Conservation (phyloP, 2,888 invertebrate genomes). For the Thelaira solivaga region DNA sequence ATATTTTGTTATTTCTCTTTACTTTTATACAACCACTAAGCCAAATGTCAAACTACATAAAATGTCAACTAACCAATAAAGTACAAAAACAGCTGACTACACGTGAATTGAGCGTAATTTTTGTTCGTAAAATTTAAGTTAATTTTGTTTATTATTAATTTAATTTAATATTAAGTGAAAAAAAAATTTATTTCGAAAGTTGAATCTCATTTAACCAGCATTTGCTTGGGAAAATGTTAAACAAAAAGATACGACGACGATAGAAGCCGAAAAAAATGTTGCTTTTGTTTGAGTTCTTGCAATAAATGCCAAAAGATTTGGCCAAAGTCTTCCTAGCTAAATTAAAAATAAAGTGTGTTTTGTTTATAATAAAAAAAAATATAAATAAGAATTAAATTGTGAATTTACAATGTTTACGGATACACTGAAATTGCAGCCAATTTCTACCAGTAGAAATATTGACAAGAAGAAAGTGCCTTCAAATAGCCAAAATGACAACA, state of each 20-base stretch:
- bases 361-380: no score
- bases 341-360: no score
- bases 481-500: conserved; percentile 23
- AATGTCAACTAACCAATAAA: conserved; percentile 44
- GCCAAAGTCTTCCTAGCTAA: no score
- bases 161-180: background rate
- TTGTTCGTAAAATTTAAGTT: conserved; percentile 15
- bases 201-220: no score
- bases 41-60: conserved; percentile 40
- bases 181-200: background rate
- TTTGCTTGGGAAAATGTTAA: no score
- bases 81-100: conserved; percentile 42
- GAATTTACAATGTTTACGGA: conserved; percentile 55
- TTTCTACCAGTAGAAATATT: conserved; percentile 50
- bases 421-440: conserved; percentile 62
- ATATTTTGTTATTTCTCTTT: background rate
- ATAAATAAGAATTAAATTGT: background rate
- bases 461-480: conserved; percentile 51
- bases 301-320: background rate
- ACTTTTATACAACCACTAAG: background rate
- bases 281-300: background rate
- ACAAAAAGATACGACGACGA: background rate
- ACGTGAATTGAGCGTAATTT: conserved; percentile 18
- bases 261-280: background rate
- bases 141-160: conserved; percentile 22